These are phyloP conservation scores for Mormyrops attenuatus DNA, from an alignment of 2,797 vertebrate genomes.

Conservation along the genomic window DNA sequence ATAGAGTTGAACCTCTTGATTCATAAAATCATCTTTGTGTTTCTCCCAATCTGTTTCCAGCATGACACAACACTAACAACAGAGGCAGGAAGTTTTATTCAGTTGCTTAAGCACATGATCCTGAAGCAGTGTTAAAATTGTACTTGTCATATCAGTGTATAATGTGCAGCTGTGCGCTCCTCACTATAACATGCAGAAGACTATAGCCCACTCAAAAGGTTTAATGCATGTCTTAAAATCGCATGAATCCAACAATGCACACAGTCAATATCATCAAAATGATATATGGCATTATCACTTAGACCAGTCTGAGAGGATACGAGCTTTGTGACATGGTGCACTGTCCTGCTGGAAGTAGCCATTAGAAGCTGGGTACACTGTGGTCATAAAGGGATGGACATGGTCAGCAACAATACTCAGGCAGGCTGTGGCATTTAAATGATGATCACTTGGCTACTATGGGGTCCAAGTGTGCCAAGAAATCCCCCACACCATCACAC, in stretches of 20 bases:
- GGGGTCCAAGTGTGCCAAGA: not conserved
- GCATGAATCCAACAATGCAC: not conserved
- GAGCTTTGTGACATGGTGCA: not conserved
- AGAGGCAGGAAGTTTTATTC: not conserved
- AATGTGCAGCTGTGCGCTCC: not conserved
- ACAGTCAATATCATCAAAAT: not conserved
- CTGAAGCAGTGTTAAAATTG: not conserved
- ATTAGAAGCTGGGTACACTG: not conserved
- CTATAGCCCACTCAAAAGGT: not conserved
- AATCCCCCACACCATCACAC: not conserved
- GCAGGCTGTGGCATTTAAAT: not conserved
- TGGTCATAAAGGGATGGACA: not conserved
- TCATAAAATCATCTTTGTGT: not conserved
- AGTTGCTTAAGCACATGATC: not conserved
- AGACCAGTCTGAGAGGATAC: not conserved
- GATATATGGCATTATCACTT: not conserved
- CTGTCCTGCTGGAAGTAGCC: not conserved
- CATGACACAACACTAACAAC: not conserved
- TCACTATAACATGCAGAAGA: not conserved
- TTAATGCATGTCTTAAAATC: not conserved
- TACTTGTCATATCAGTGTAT: not conserved
- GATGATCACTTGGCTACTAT: not conserved
- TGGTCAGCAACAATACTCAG: not conserved
- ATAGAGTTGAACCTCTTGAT: not conserved
- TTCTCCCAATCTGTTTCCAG: not conserved